Conservation (phyloP, 1,140 invertebrate genomes). For the Bombus cullumanus region DNA sequence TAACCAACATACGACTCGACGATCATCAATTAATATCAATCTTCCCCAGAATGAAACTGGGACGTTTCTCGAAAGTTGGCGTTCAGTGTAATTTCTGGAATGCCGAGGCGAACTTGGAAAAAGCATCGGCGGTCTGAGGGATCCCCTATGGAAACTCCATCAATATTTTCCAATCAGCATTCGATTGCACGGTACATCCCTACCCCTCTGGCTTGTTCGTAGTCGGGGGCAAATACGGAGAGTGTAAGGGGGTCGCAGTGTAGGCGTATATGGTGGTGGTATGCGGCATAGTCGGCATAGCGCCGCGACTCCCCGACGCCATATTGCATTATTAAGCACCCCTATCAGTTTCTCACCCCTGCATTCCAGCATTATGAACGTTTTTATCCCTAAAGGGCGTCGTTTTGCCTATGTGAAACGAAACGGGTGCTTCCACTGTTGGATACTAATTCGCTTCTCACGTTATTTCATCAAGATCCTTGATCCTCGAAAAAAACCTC, state of each 20-base stretch:
- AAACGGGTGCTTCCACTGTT: neutral
- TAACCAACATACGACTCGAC: neutral
- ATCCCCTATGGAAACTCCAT: constrained; percentile 59
- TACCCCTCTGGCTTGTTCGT: neutral
- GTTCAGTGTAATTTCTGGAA: constrained; percentile 60
- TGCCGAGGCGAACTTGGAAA: constrained; percentile 56
- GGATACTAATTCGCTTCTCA: neutral
- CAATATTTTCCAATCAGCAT: constrained; percentile 82
- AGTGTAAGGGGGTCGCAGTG: constrained; percentile 59
- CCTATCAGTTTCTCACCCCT: constrained; percentile 64
- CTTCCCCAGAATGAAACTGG: neutral
- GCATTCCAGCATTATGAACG: constrained; percentile 82
- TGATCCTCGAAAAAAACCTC: neutral
- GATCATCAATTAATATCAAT: constrained; percentile 50
- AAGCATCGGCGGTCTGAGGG: constrained; percentile 38
- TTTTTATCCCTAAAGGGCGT: constrained; percentile 78
- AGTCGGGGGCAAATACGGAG: constrained; percentile 29
- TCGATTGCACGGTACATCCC: constrained; percentile 71
- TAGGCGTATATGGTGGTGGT: constrained; percentile 77
- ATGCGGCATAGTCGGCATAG: constrained; percentile 81
- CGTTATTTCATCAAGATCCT: neutral
- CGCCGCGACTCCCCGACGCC: constrained; percentile 77
- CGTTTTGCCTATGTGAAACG: constrained; percentile 34
- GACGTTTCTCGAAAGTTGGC: constrained; percentile 24
- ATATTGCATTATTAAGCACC: constrained; percentile 82